These are phyloP conservation scores for Rousettus madagascariensis DNA, from an alignment of 2,797 vertebrate genomes.

Conservation along the genomic window DNA sequence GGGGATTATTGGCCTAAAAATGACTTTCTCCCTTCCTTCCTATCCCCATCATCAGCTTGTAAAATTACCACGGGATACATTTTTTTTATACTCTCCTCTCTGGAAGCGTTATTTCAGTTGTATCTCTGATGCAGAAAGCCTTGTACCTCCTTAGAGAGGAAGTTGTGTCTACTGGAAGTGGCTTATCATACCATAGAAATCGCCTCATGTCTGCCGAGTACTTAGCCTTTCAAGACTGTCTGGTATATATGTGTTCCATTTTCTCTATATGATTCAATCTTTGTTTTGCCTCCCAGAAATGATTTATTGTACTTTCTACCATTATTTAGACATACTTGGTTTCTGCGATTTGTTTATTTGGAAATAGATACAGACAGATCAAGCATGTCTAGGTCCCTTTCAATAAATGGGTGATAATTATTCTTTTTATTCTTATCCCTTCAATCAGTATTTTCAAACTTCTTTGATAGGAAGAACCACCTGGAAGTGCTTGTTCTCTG, in stretches of 20 bases:
- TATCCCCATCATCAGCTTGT: neutral
- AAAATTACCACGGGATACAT: constrained; percentile 10
- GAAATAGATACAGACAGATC: neutral
- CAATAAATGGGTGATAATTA: neutral
- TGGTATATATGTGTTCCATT: neutral
- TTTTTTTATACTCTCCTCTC: neutral
- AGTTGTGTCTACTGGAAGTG: neutral
- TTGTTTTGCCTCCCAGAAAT: neutral
- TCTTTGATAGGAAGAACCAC: neutral
- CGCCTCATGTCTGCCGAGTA: neutral
- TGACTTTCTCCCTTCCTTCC: neutral
- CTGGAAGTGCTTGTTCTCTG: neutral
- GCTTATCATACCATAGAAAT: neutral
- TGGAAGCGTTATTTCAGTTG: constrained; percentile 7
- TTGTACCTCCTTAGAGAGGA: neutral
- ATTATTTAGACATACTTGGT: neutral
- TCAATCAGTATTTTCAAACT: neutral
- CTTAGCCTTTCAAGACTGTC: neutral
- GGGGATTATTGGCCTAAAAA: constrained; percentile 60
- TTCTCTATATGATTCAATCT: neutral
- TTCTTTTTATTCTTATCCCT: neutral
- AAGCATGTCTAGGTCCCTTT: neutral
- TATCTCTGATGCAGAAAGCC: neutral
- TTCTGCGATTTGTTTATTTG: neutral
- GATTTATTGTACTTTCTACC: neutral